phyloP scores from a whole-genome alignment of 2,113 vertebrate species.

The Echinops telfairi region DNA sequence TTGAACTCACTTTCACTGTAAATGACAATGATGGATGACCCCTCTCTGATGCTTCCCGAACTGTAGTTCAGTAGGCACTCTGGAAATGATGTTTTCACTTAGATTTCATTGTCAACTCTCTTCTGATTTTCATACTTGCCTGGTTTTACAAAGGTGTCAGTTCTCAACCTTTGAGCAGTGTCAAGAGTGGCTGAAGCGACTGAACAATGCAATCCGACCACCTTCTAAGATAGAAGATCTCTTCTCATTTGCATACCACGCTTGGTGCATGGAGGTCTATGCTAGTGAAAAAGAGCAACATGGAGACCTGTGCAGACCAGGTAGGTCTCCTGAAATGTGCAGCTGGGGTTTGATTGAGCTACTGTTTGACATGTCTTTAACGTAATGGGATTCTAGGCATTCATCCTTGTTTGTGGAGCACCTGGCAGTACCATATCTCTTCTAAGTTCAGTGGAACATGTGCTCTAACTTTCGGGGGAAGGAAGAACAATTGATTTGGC shows the following conservation, averaged over 20 bases:
- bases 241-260: conserved; percentile 97
- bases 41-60: conserved; percentile 66
- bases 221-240: conserved; percentile 96
- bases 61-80: conserved; percentile 31
- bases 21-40: background rate
- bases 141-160: conserved; percentile 92
- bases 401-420: background rate
- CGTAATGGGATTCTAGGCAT: background rate
- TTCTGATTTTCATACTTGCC: conserved; percentile 60
- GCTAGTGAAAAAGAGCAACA: conserved; percentile 98
- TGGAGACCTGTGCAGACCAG: conserved; percentile 96
- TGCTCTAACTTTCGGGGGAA: conserved; percentile 16
- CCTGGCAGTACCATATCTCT: background rate
- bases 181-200: conserved; percentile 97
- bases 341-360: background rate
- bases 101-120: background rate
- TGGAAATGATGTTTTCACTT: conserved; percentile 22
- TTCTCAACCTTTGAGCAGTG: conserved; percentile 98
- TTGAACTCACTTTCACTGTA: conserved; percentile 32
- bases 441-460: background rate
- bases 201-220: conserved; percentile 91
- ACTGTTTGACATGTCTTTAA: background rate
- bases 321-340: conserved; percentile 83
- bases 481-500: background rate
- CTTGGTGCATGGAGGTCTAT: conserved; percentile 97